A percentile compares a stretch with the other conserved stretches of the same genome.
phyloP scores from a whole-genome alignment of 2,113 vertebrate genomes.

The Tursiops truncatus region DNA sequence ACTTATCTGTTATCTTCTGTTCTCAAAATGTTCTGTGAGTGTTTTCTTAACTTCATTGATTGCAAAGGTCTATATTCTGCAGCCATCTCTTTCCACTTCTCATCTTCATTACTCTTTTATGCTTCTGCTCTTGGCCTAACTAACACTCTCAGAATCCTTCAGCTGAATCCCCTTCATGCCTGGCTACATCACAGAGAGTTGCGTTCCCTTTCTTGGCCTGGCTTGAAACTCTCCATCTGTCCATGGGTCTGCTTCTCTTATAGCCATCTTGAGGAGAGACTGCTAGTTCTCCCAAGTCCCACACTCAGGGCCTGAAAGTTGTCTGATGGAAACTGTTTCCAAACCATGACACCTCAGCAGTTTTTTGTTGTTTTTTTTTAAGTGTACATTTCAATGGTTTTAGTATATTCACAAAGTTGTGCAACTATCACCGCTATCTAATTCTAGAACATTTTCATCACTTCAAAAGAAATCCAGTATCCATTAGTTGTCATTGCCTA shows the following conservation, averaged over 20 bases:
- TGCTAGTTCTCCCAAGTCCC: neutral
- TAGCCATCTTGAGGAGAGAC: neutral
- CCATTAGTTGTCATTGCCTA: neutral
- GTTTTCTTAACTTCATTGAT: neutral
- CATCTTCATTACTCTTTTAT: neutral
- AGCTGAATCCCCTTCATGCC: neutral
- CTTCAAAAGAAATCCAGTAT: neutral
- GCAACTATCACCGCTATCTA: neutral
- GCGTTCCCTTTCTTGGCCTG: neutral
- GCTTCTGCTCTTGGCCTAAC: neutral
- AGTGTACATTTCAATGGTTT: neutral
- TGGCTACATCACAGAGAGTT: neutral
- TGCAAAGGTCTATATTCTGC: neutral
- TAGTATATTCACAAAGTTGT: neutral
- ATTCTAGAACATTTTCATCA: slow-evolving; percentile 1
- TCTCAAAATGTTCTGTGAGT: neutral
- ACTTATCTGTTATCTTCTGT: neutral
- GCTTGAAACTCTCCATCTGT: neutral
- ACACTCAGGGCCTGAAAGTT: neutral
- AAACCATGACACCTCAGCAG: neutral
- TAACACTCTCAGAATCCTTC: neutral
- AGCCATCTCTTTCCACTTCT: neutral
- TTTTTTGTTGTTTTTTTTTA: neutral
- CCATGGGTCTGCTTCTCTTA: neutral
- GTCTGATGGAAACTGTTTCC: neutral